Evolutionary conservation across 2,797 vertebrate genomes (phyloP), one percentile per base, ranked within the genome.

Genomic region (Chloroceryle amazona): DNA sequence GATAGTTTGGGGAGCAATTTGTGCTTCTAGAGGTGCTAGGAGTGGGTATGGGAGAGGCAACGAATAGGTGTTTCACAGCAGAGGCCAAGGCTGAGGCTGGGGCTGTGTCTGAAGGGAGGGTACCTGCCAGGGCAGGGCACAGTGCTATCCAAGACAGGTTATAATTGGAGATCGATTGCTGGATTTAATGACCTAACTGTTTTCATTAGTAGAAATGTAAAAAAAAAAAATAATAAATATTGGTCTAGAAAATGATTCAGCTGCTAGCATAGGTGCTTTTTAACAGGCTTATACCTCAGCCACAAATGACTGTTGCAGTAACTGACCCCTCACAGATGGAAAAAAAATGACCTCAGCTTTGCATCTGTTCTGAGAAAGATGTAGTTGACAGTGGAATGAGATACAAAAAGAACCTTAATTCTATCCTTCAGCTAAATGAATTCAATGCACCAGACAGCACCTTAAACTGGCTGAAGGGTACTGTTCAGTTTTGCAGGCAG

Each of bases 301-400:
- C 49, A 81, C 75, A 86, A 96, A 63, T 14, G 42, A 68, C 39
- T 57, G 21, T 71, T 57, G 37, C 37, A 92, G 75, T 37, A 51
- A 72, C 88, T 86, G 75, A 90, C 37, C 72, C 55, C n/a, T 67
- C 73, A 67, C 35, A 73, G 68, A 81, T 68, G 87, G 93, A 70
- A 62, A 79, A 79, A 85, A 82, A 90, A 37, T 74, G 7, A 93
- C 66, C 73, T 75, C 67, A 51, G 52, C 85, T 91, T 94, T 63
- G 84, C 39, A 87, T 91, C 14, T 66, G 96, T 96, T 95, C 71
- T 82, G 57, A 63, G 63, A 79, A 91, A 65, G 79, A 46, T 70
- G 81, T 68, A 89, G 54, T 66, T 74, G 85, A 81, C 74, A 66
- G 55, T 15, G 55, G 26, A 28, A 89, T 67, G 51, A 94, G 68